phyloP scores from a whole-genome alignment of 2,113 vertebrate species.

The human region DNA sequence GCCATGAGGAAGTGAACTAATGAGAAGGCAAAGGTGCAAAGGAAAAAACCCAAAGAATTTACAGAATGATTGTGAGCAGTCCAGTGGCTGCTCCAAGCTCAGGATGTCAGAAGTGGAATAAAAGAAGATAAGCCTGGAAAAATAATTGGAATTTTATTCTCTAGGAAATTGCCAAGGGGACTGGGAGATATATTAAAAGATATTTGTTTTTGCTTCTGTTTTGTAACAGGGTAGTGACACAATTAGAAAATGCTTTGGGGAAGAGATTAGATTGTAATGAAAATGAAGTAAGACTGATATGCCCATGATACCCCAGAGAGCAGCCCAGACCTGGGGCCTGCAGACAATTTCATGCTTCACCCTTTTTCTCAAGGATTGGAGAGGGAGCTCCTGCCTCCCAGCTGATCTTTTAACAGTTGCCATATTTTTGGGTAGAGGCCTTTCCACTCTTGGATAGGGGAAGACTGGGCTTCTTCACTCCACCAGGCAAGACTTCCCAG shows the following conservation, averaged over 20 bases:
- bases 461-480: neutral
- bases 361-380: neutral
- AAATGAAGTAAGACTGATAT: slow-evolving; percentile 56
- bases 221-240: slow-evolving; percentile 44
- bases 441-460: neutral
- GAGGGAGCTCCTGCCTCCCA: neutral
- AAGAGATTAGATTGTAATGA: slow-evolving; percentile 50
- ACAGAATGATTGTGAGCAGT: neutral
- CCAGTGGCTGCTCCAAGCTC: neutral
- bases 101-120: neutral
- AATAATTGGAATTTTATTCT: slow-evolving; percentile 46
- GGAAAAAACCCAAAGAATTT: neutral
- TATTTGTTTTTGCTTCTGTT: slow-evolving; percentile 59
- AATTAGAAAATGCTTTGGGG: slow-evolving; percentile 61
- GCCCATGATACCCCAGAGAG: slow-evolving; percentile 9
- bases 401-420: neutral
- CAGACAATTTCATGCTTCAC: neutral
- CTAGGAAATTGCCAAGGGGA: slow-evolving; percentile 9
- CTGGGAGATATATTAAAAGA: slow-evolving; percentile 50
- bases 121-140: neutral
- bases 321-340: neutral
- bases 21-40: neutral
- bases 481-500: neutral
- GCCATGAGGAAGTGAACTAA: neutral
- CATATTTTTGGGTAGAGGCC: neutral